Conservation (phyloP, 2,113 vertebrate genomes). For the Tragelaphus strepsiceros region DNA sequence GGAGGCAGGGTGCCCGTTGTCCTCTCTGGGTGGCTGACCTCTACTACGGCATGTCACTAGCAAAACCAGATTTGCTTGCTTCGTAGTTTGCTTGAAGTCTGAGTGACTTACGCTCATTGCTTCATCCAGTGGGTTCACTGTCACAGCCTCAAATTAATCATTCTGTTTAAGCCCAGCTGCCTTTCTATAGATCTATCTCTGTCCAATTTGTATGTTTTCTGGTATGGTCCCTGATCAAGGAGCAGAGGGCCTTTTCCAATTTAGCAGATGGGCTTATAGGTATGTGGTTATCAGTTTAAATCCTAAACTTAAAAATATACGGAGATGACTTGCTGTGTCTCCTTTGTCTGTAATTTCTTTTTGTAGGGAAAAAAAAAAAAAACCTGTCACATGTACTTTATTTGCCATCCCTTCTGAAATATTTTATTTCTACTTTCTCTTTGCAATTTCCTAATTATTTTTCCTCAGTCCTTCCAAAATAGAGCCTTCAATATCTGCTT, state of each 20-base stretch:
- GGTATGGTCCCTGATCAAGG: slow-evolving; percentile 42
- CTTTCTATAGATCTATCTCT: slow-evolving; percentile 56
- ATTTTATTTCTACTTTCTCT: background rate
- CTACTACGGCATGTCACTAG: slow-evolving; percentile 20
- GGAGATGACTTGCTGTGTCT: background rate
- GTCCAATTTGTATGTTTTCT: slow-evolving; percentile 44
- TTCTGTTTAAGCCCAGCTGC: slow-evolving; percentile 43
- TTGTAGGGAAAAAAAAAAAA: background rate
- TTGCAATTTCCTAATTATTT: slow-evolving; percentile 24
- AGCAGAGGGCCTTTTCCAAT: slow-evolving; percentile 30
- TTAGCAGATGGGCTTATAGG: slow-evolving; percentile 1
- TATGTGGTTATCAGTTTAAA: background rate
- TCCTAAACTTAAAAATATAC: background rate
- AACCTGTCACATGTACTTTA: background rate
- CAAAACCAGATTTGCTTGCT: slow-evolving; percentile 31
- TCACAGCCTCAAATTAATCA: slow-evolving; percentile 47
- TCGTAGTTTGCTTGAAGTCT: slow-evolving; percentile 20
- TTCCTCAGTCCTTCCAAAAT: background rate
- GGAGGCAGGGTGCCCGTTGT: background rate
- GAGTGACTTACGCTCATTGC: slow-evolving; percentile 15
- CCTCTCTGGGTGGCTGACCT: background rate
- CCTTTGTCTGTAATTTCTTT: background rate
- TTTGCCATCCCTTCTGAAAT: background rate
- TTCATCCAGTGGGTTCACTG: slow-evolving; percentile 55
- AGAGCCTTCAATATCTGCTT: slow-evolving; percentile 7